Percentiles rank a stretch among this genome's conserved stretches.
These are phyloP conservation scores for Eupithecia dodoneata DNA, from an alignment of 2,888 invertebrate genomes.

Conservation along the genomic window DNA sequence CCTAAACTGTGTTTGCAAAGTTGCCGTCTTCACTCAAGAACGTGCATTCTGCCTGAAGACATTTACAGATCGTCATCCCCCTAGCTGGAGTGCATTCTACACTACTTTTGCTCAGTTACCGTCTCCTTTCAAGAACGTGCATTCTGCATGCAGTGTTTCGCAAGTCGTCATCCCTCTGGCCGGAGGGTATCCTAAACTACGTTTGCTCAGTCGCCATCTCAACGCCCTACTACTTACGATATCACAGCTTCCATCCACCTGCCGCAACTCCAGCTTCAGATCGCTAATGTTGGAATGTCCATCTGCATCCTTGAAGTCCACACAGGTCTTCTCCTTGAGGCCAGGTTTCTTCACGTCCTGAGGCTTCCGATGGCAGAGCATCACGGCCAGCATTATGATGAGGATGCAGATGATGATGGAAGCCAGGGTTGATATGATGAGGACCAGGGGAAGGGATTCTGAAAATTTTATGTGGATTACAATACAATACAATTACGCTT, in stretches of 20 bases:
- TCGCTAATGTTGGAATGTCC: slow-evolving; percentile 96
- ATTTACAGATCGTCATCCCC: too few relatives aligned
- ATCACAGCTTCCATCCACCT: slow-evolving; percentile 91
- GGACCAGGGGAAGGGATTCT: slow-evolving; percentile 90
- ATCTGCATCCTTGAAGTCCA: slow-evolving; percentile 89
- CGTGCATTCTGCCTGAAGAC: too few relatives aligned
- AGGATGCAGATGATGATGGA: slow-evolving; percentile 91
- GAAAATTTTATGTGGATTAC: slow-evolving; percentile 56
- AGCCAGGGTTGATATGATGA: slow-evolving; percentile 90
- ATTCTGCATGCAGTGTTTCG: too few relatives aligned
- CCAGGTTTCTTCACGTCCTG: slow-evolving; percentile 52
- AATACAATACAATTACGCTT: too few relatives aligned
- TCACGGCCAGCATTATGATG: slow-evolving; percentile 90
- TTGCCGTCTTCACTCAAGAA: too few relatives aligned
- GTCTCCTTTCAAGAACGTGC: too few relatives aligned
- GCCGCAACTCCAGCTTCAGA: slow-evolving; percentile 93
- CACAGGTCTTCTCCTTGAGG: slow-evolving; percentile 65
- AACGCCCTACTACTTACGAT: slow-evolving; percentile 74
- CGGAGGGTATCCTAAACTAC: too few relatives aligned
- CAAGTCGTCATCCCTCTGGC: too few relatives aligned
- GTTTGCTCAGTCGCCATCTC: too few relatives aligned
- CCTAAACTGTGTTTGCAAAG: too few relatives aligned
- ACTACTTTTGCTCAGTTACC: too few relatives aligned
- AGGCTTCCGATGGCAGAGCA: slow-evolving; percentile 87
- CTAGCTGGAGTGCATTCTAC: too few relatives aligned